Percentiles rank a stretch among this genome's conserved stretches.
These are phyloP conservation scores for Labeo calbasu DNA, from an alignment of 2,797 vertebrate species.

Conservation along the genomic window DNA sequence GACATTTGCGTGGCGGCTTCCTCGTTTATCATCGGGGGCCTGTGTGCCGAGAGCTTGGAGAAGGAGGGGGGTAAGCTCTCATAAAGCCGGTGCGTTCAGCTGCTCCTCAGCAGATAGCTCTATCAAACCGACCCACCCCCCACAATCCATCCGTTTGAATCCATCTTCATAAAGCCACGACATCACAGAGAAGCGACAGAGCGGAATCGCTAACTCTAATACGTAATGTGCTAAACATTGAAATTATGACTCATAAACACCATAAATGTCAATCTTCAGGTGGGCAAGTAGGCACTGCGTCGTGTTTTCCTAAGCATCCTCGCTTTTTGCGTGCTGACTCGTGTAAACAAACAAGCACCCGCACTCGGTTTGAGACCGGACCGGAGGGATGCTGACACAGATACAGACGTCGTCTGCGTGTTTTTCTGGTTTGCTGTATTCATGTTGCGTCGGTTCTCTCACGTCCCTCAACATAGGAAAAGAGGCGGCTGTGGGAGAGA, in stretches of 20 bases:
- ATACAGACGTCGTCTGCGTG: constrained; percentile 45
- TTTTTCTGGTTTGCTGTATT: constrained; percentile 39
- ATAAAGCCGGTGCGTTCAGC: constrained; percentile 43
- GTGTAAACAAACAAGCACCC: constrained; percentile 54
- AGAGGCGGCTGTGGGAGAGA: constrained; percentile 43
- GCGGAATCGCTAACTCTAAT: constrained; percentile 48
- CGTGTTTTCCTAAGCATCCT: background rate
- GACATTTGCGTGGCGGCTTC: constrained; percentile 52
- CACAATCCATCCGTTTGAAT: constrained; percentile 43
- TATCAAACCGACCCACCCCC: constrained; percentile 35
- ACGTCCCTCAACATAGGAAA: constrained; percentile 37
- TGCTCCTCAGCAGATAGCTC: constrained; percentile 55
- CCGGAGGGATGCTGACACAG: constrained; percentile 36
- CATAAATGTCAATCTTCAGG: constrained; percentile 52
- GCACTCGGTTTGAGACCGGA: constrained; percentile 8
- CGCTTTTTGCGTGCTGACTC: constrained; percentile 1
- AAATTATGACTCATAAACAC: constrained; percentile 42
- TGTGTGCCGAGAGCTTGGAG: background rate
- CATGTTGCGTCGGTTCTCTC: constrained; percentile 26
- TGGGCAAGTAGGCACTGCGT: constrained; percentile 6
- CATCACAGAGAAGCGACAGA: constrained; percentile 45
- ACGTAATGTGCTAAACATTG: constrained; percentile 44
- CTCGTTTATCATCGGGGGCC: constrained; percentile 54
- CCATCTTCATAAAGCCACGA: constrained; percentile 54
- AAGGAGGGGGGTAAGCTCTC: constrained; percentile 38